These are phyloP conservation scores for Pedionomus torquatus DNA, from an alignment of 2,113 vertebrate genomes.

Conservation along the genomic window DNA sequence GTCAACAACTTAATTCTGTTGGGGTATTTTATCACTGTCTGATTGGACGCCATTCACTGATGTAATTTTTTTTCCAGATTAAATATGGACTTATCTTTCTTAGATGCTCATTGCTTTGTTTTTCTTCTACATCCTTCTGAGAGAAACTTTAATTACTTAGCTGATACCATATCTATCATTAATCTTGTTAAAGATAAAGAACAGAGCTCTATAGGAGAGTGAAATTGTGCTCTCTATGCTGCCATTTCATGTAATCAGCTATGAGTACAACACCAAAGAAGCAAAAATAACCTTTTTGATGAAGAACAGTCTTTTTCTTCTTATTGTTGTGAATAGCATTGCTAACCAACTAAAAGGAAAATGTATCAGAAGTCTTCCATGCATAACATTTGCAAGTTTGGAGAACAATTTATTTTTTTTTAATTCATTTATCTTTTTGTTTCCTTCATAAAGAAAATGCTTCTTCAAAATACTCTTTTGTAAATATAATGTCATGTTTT, in stretches of 20 bases:
- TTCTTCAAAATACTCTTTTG: slow-evolving; percentile 7
- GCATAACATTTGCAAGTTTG: background rate
- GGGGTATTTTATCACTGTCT: background rate
- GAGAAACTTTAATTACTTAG: slow-evolving; percentile 40
- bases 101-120: background rate
- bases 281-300: slow-evolving; percentile 22
- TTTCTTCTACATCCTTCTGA: background rate
- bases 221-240: slow-evolving; percentile 5
- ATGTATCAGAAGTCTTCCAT: background rate
- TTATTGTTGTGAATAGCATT: slow-evolving; percentile 12
- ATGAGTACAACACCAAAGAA: background rate
- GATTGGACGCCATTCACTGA: background rate
- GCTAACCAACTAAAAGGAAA: slow-evolving; percentile 23
- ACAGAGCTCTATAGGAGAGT: background rate
- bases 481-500: slow-evolving; percentile 16
- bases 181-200: slow-evolving; percentile 16
- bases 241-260: slow-evolving; percentile 14
- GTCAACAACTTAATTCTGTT: background rate
- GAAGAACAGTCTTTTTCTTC: background rate
- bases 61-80: background rate
- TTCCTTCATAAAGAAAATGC: slow-evolving; percentile 9
- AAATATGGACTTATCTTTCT: background rate
- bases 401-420: background rate
- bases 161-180: slow-evolving; percentile 27
- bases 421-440: slow-evolving; percentile 39